Evolutionary conservation across 2,888 invertebrate genomes (phyloP).

Genomic region (Xanthia icteritia): DNA sequence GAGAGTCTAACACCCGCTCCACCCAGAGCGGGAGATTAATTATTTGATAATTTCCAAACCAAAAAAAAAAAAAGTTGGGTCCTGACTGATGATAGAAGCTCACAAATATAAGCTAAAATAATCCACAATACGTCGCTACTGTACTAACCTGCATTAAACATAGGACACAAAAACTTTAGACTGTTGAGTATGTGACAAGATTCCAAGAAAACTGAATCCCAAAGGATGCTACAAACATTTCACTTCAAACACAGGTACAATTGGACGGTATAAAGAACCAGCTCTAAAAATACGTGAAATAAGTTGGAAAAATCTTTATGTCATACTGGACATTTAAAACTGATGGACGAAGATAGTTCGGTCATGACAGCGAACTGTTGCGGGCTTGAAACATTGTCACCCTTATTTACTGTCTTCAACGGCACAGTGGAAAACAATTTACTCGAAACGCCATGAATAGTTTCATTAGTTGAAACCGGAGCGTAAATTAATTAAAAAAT

Average conservation of each 20-base stretch:
- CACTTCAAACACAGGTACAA: background rate
- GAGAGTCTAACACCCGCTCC: too few relatives aligned
- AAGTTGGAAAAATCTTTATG: conserved; percentile 19
- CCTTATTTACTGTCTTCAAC: conserved; percentile 38
- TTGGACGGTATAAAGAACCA: background rate
- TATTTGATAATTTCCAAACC: too few relatives aligned
- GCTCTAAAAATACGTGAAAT: conserved; percentile 2
- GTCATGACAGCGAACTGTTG: conserved; percentile 27
- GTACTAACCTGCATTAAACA: too few relatives aligned
- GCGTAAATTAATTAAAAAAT: conserved; percentile 52
- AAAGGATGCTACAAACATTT: background rate
- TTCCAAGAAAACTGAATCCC: background rate
- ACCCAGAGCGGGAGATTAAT: too few relatives aligned
- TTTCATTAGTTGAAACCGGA: conserved; percentile 42
- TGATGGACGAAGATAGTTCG: conserved; percentile 35
- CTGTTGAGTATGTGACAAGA: background rate
- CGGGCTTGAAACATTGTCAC: conserved; percentile 25
- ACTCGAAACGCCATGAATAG: conserved; percentile 42
- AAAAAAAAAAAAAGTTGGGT: too few relatives aligned
- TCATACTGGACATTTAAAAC: conserved; percentile 36
- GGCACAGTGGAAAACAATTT: conserved; percentile 28
- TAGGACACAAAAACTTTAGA: too few relatives aligned
- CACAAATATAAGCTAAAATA: too few relatives aligned
- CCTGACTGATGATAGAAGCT: too few relatives aligned
- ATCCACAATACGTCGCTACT: too few relatives aligned